These are phyloP conservation scores for Glyphotaelius pellucidus DNA, from an alignment of 2,888 invertebrate genomes.

Conservation along the genomic window DNA sequence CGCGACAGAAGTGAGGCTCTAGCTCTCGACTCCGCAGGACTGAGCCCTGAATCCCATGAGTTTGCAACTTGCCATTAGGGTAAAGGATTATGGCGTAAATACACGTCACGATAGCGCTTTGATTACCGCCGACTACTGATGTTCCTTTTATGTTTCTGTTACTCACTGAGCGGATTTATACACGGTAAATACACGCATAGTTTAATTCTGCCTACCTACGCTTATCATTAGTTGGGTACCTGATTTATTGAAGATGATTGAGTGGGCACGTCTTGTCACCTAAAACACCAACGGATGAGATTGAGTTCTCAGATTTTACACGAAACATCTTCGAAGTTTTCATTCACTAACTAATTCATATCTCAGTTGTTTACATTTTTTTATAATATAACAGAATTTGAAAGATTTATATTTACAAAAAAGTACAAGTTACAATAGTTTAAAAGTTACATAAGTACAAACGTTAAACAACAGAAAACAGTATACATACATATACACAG, in stretches of 20 bases:
- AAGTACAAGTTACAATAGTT: too few species aligned
- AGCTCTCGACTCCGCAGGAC: slow-evolving; percentile 35
- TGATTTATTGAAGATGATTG: not conserved
- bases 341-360: too few species aligned
- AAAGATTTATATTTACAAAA: too few species aligned
- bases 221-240: slow-evolving; percentile 2
- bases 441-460: too few species aligned
- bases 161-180: not conserved
- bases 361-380: not conserved
- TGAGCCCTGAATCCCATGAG: slow-evolving; percentile 54
- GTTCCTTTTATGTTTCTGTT: slow-evolving; percentile 8
- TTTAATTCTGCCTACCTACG: not conserved
- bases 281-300: not conserved
- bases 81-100: slow-evolving; percentile 55
- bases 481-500: too few species aligned
- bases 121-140: slow-evolving; percentile 41
- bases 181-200: not conserved
- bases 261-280: not conserved
- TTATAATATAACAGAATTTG: too few species aligned
- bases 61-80: slow-evolving; percentile 59
- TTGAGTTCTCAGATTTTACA: not conserved
- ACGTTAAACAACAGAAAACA: too few species aligned
- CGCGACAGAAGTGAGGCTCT: slow-evolving; percentile 49
- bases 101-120: slow-evolving; percentile 38
- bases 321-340: too few species aligned